A percentile compares a stretch with the other conserved stretches of the same genome.
These are phyloP conservation scores for Chanos chanos DNA, from an alignment of 2,797 vertebrate species.

Conservation along the genomic window DNA sequence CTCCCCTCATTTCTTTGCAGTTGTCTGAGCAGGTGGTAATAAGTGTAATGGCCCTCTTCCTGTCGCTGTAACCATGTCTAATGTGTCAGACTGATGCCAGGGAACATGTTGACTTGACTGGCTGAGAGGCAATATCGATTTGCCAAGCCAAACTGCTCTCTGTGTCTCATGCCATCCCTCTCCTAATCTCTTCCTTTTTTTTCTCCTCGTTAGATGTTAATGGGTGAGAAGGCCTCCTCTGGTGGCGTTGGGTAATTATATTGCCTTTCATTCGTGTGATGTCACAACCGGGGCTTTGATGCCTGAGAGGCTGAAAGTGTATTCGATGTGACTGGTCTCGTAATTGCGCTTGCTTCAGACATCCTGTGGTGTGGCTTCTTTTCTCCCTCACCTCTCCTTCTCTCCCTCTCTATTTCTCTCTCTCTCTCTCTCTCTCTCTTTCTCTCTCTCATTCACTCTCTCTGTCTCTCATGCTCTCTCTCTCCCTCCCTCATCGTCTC, in stretches of 20 bases:
- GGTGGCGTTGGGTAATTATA: slow-evolving; percentile 28
- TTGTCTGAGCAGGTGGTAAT: slow-evolving; percentile 31
- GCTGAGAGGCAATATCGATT: slow-evolving; percentile 17
- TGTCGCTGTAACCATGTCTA: slow-evolving; percentile 20
- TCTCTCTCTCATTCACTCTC: too few species aligned
- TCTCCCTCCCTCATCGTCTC: not conserved
- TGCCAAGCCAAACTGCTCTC: not conserved
- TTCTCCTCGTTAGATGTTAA: not conserved
- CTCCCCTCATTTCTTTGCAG: not conserved
- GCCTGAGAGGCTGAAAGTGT: slow-evolving; percentile 26
- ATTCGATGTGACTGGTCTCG: slow-evolving; percentile 2
- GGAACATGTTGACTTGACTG: slow-evolving; percentile 30
- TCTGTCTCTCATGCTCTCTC: too few species aligned
- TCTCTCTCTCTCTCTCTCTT: not conserved
- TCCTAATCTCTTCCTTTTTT: not conserved
- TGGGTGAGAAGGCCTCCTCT: slow-evolving; percentile 3
- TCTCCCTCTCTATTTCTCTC: not conserved
- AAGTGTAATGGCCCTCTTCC: slow-evolving; percentile 34
- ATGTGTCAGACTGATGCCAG: slow-evolving; percentile 30
- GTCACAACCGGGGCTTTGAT: slow-evolving; percentile 18
- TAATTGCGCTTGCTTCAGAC: slow-evolving; percentile 28
- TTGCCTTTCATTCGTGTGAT: slow-evolving; percentile 33
- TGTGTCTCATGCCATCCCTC: slow-evolving; percentile 2
- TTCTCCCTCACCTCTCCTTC: not conserved
- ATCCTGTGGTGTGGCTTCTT: not conserved